Evolutionary conservation across 2,888 invertebrate species (phyloP), one percentile per base, ranked within the genome.

Genomic region (Mythimna lalbum): DNA sequence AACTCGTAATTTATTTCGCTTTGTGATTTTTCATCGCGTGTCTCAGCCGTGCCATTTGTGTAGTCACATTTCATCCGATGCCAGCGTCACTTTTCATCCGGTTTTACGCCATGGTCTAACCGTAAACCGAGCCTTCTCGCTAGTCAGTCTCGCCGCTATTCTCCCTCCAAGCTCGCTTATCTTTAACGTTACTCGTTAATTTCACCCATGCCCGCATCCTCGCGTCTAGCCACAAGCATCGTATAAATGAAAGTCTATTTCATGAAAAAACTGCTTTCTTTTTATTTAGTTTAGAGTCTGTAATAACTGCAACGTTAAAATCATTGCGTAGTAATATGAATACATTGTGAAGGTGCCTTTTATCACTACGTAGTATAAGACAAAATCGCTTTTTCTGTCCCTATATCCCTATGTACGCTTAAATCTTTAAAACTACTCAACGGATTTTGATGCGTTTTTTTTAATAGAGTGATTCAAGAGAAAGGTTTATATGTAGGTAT

Each of bases 11-110:
- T 91, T 90, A 90, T 91, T 90, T 88, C 80, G 88, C 88, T 90
- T 92, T 90, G 90, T 91, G 87, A 91, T 90, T 90, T 92, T 91
- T 89, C 89, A 89, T 90, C 83, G 88, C 87, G 86, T 87, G 87
- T 88, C 89, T 88, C 87, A 83, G 83, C 76, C 79, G 76, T 80
- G 70, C 84, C 84, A 87, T 91, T 90, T 89, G 87, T 89, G 81
- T 69, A 85, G 86, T 87, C 83, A 88, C 88, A 89, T 87, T 91
- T 90, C 86, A 88, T 86, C 81, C 81, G 81, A 80, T 76, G 76
- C 76, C 66, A 77, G 79, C 77, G 80, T 83, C 87, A 88, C 85
- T 87, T 88, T 90, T 87, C 85, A 88, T 73, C 69, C 75, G 70
- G 67, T 68, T 83, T 86, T 83, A 85, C 83, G 84, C 86, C 57